Evolutionary conservation across 2,888 invertebrate genomes (phyloP).

Genomic region (Aphrophora alni): DNA sequence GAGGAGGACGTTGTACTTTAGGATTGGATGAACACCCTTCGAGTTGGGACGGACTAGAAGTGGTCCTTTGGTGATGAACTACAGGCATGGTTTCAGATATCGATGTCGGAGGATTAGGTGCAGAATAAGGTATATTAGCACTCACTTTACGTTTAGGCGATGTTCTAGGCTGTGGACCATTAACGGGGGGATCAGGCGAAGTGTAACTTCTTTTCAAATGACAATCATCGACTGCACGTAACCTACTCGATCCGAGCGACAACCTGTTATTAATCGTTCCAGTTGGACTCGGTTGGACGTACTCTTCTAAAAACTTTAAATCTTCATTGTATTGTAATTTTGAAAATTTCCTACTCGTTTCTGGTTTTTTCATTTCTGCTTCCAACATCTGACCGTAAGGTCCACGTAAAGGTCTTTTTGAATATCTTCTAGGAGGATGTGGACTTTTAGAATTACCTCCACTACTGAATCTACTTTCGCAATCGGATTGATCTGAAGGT

Average conservation of each 20-base stretch:
- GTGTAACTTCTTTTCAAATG: slow-evolving; percentile 45
- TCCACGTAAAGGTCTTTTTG: slow-evolving; percentile 76
- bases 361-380: slow-evolving; percentile 79
- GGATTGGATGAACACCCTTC: slow-evolving; percentile 61
- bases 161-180: slow-evolving; percentile 46
- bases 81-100: slow-evolving; percentile 60
- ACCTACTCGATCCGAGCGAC: neutral
- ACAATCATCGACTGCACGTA: slow-evolving; percentile 45
- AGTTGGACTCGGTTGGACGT: slow-evolving; percentile 41
- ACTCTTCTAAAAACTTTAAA: slow-evolving; percentile 63
- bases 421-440: slow-evolving; percentile 63
- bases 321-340: slow-evolving; percentile 65
- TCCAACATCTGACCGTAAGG: slow-evolving; percentile 83
- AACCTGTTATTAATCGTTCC: slow-evolving; percentile 18
- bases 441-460: slow-evolving; percentile 48
- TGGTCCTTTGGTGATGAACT: slow-evolving; percentile 75
- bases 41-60: slow-evolving; percentile 80
- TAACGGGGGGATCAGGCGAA: slow-evolving; percentile 39
- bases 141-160: slow-evolving; percentile 68
- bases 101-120: slow-evolving; percentile 54
- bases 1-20: slow-evolving; percentile 53
- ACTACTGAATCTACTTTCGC: slow-evolving; percentile 59
- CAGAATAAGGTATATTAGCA: slow-evolving; percentile 61
- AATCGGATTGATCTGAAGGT: slow-evolving; percentile 71
- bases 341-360: slow-evolving; percentile 57